A percentile compares a stretch with the other conserved stretches of the same genome.
These are phyloP conservation scores for Chiroxiphia lanceolata DNA, from an alignment of 2,797 vertebrate species.

Conservation along the genomic window DNA sequence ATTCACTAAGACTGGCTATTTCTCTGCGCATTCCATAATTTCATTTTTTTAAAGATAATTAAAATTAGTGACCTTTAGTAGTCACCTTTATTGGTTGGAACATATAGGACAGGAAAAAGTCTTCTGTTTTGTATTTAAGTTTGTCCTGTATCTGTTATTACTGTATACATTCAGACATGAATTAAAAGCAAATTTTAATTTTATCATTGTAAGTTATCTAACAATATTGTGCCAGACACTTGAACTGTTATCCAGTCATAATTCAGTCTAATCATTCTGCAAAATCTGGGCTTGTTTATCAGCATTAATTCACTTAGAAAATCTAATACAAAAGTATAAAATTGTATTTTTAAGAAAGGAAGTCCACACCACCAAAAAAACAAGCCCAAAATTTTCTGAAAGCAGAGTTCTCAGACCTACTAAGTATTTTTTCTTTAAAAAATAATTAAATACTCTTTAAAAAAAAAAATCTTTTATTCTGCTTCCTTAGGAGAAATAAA, in stretches of 20 bases:
- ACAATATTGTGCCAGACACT: not conserved
- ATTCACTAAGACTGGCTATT: not conserved
- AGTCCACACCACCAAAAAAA: not conserved
- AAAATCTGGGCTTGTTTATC: constrained; percentile 10
- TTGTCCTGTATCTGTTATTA: not conserved
- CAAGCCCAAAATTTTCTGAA: not conserved
- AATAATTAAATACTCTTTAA: not conserved
- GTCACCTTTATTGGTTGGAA: not conserved
- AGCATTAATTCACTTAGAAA: constrained; percentile 9
- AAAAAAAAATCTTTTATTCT: not conserved
- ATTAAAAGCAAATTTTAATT: not conserved
- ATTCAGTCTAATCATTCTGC: constrained; percentile 13
- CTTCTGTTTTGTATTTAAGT: not conserved
- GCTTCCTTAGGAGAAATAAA: not conserved
- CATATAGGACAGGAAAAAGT: not conserved
- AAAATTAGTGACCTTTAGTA: not conserved
- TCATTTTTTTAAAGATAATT: not conserved
- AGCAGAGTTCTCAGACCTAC: not conserved
- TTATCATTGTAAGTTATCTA: not conserved
- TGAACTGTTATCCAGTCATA: not conserved
- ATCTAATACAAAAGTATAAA: not conserved
- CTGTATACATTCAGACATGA: not conserved
- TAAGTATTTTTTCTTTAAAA: not conserved
- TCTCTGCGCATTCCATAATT: not conserved
- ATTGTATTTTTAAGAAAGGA: not conserved